Conservation (phyloP, 2,888 invertebrate species). For the Serripes groenlandicus region DNA sequence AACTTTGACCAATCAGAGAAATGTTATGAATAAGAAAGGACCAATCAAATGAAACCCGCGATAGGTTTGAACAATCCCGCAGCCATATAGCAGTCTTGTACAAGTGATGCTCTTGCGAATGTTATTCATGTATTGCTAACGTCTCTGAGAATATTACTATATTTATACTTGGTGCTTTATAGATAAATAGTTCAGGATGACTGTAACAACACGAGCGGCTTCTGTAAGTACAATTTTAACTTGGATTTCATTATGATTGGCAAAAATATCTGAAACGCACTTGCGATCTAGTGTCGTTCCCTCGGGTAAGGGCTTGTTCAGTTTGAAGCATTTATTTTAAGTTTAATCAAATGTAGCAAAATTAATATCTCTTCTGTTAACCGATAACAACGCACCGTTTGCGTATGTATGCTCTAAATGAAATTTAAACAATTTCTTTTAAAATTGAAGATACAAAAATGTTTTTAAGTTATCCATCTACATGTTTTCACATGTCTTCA, state of each 20-base stretch:
- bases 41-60: slow-evolving; percentile 75
- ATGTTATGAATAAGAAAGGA: slow-evolving; percentile 64
- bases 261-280: too few relatives aligned
- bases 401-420: too few relatives aligned
- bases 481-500: slow-evolving; percentile 29
- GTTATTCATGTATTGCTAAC: neutral
- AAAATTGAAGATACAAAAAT: too few relatives aligned
- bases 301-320: too few relatives aligned
- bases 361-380: too few relatives aligned
- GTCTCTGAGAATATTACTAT: neutral
- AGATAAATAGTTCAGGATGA: slow-evolving; percentile 42
- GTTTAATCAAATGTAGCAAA: too few relatives aligned
- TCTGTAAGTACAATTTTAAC: slow-evolving; percentile 68
- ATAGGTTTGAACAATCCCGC: slow-evolving; percentile 74
- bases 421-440: too few relatives aligned
- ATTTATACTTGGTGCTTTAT: slow-evolving; percentile 14
- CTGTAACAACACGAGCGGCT: slow-evolving; percentile 71
- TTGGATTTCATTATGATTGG: too few relatives aligned
- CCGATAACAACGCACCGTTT: too few relatives aligned
- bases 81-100: slow-evolving; percentile 65
- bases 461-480: too few relatives aligned
- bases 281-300: too few relatives aligned
- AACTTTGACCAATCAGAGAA: slow-evolving; percentile 73
- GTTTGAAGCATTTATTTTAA: too few relatives aligned
- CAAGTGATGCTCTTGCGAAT: slow-evolving; percentile 65